Conservation (phyloP, 2,797 vertebrate species). For the Rhadinocentrus ornatus region DNA sequence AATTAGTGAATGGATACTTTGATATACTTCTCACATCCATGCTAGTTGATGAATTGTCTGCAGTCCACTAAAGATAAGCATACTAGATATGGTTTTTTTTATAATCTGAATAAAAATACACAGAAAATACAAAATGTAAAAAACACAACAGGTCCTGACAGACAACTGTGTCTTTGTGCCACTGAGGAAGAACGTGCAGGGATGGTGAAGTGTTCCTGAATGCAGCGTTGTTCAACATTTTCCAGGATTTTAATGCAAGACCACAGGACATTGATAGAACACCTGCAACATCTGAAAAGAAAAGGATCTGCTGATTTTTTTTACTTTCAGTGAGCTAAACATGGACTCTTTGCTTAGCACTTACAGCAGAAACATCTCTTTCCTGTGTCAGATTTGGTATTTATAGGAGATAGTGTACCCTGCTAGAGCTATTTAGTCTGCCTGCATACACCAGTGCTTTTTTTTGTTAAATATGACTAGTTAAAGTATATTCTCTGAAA, state of each 20-base stretch:
- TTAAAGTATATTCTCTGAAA: neutral
- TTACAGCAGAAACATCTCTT: neutral
- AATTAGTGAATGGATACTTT: slow-evolving; percentile 41
- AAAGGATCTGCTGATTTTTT: neutral
- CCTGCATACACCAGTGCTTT: neutral
- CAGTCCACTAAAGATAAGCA: slow-evolving; percentile 21
- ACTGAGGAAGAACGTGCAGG: neutral
- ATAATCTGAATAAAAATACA: neutral
- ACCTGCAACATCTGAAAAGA: neutral
- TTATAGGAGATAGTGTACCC: neutral
- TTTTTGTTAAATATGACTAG: neutral
- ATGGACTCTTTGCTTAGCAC: neutral
- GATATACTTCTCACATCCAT: slow-evolving; percentile 38
- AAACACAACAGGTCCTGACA: slow-evolving; percentile 2
- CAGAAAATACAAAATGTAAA: neutral
- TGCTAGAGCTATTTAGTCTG: neutral
- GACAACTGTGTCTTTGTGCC: neutral
- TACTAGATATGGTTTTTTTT: slow-evolving; percentile 18
- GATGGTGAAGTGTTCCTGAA: neutral
- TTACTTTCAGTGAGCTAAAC: neutral
- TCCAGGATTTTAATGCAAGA: neutral
- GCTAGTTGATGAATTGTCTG: slow-evolving; percentile 23
- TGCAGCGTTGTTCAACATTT: neutral
- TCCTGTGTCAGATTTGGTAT: neutral
- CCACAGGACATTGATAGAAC: neutral